Evolutionary conservation across 1,140 invertebrate genomes (phyloP).

Genomic region (Drosophila lacteicornis): DNA sequence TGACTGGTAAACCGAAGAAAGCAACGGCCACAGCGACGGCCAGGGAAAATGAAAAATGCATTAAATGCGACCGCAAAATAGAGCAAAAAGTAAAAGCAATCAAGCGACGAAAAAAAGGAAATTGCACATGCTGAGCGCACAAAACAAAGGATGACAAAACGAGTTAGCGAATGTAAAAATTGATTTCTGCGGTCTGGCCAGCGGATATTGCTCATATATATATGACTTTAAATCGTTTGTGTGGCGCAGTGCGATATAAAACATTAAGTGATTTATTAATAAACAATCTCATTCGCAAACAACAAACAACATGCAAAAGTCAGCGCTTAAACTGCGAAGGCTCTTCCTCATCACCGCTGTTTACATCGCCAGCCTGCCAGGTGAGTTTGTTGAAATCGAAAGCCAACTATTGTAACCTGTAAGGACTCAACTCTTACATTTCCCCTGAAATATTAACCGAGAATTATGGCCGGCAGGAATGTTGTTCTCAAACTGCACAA

Average conservation of each 20-base stretch:
- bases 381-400: conserved; percentile 42
- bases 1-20: conserved; percentile 51
- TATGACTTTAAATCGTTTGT: conserved; percentile 46
- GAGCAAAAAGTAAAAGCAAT: conserved; percentile 50
- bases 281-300: conserved; percentile 34
- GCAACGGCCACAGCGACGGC: conserved; percentile 17
- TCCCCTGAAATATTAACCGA: conserved; percentile 34
- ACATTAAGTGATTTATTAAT: conserved; percentile 35
- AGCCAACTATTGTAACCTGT: neutral
- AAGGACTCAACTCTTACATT: neutral
- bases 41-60: conserved; percentile 68
- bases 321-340: conserved; percentile 43
- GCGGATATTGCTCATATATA: conserved; percentile 51
- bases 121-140: conserved; percentile 52
- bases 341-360: conserved; percentile 49
- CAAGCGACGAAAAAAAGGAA: conserved; percentile 54
- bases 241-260: conserved; percentile 18
- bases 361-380: conserved; percentile 64
- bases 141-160: conserved; percentile 37
- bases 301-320: conserved; percentile 39
- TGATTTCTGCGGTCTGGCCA: conserved; percentile 73
- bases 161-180: conserved; percentile 72
- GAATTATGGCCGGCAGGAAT: neutral
- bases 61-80: conserved; percentile 76
- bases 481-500: conserved; percentile 4